Evolutionary conservation across 1,140 invertebrate genomes (phyloP).

Genomic region (Protaetia brevitarsis): DNA sequence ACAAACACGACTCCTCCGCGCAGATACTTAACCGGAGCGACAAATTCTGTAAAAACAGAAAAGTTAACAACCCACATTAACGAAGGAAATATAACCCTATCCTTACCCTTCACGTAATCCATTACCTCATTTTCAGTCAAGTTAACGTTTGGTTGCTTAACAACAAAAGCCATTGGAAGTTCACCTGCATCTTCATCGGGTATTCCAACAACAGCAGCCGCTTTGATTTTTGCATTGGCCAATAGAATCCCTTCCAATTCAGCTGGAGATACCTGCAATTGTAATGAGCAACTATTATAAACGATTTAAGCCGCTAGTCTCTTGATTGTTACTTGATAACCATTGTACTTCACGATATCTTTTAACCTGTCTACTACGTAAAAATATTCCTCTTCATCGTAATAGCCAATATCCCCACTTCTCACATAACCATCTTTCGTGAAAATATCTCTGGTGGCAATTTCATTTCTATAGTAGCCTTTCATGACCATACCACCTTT

Average conservation of each 20-base stretch:
- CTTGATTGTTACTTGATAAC: slow-evolving; percentile 58
- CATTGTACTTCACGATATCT: slow-evolving; percentile 85
- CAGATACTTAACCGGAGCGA: slow-evolving; percentile 57
- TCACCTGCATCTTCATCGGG: slow-evolving; percentile 60
- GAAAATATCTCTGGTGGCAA: slow-evolving; percentile 68
- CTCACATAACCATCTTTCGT: slow-evolving; percentile 72
- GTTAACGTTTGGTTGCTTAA: slow-evolving; percentile 40
- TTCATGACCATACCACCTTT: slow-evolving; percentile 63
- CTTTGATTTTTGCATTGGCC: slow-evolving; percentile 59
- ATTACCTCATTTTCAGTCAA: too few relatives aligned
- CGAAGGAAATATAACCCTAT: not conserved
- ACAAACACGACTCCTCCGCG: slow-evolving; percentile 65
- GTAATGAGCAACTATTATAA: not conserved
- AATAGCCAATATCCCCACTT: slow-evolving; percentile 80
- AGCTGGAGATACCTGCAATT: slow-evolving; percentile 34
- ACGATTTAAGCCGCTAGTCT: not conserved
- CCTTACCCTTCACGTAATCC: slow-evolving; percentile 3
- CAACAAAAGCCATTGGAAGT: slow-evolving; percentile 62
- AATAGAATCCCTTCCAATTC: slow-evolving; percentile 64
- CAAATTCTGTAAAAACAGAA: slow-evolving; percentile 40
- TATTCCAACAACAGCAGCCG: slow-evolving; percentile 66
- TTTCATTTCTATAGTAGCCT: slow-evolving; percentile 66
- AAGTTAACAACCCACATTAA: too few relatives aligned
- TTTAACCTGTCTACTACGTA: slow-evolving; percentile 83
- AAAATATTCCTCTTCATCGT: slow-evolving; percentile 68